Evolutionary conservation across 2,888 invertebrate species (phyloP).

Genomic region (Chrysina gloriosa): DNA sequence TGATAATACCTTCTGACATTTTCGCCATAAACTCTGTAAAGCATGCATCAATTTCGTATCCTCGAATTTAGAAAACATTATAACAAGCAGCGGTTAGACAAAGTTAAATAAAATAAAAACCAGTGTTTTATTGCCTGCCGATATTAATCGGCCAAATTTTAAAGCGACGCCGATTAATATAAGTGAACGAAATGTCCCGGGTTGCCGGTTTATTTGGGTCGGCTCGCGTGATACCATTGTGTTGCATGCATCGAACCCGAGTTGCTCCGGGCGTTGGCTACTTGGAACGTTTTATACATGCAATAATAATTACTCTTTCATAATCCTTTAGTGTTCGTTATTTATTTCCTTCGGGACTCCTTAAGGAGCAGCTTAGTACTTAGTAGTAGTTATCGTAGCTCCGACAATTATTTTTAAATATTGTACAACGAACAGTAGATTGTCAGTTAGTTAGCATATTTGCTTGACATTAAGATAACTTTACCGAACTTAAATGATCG

Average conservation of each 20-base stretch:
- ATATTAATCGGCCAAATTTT: constrained; percentile 29
- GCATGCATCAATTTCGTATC: neutral
- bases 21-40: too few species aligned
- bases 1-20: too few species aligned
- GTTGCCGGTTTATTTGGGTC: constrained; percentile 32
- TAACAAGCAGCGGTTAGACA: neutral
- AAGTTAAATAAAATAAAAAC: neutral
- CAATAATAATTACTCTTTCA: constrained; percentile 57
- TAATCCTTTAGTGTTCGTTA: constrained; percentile 56
- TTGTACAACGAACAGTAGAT: neutral
- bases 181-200: constrained; percentile 21
- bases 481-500: constrained; percentile 5
- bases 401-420: constrained; percentile 29
- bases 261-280: constrained; percentile 56
- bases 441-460: constrained; percentile 9
- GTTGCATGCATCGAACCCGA: constrained; percentile 49
- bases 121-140: constrained; percentile 15
- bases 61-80: neutral
- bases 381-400: constrained; percentile 17
- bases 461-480: constrained; percentile 30
- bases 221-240: constrained; percentile 50
- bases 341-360: constrained; percentile 48
- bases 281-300: constrained; percentile 59
- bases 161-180: constrained; percentile 22
- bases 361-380: constrained; percentile 30